Conservation (phyloP, 2,797 vertebrate genomes). For the Heliangelus exortis region DNA sequence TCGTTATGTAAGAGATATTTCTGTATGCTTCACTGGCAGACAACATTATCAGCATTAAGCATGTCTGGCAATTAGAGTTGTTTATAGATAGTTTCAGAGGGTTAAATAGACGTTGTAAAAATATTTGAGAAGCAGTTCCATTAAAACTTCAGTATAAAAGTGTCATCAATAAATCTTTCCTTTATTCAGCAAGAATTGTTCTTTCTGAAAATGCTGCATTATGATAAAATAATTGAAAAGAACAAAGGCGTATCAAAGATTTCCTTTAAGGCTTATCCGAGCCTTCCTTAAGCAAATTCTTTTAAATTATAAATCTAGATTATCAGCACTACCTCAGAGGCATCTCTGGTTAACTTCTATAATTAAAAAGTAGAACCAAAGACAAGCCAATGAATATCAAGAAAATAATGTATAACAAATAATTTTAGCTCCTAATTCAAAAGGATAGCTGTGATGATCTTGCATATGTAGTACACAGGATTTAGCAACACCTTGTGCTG, state of each 20-base stretch:
- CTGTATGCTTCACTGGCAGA: neutral
- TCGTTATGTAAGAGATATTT: neutral
- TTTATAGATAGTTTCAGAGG: neutral
- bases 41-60: neutral
- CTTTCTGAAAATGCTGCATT: neutral
- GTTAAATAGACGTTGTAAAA: neutral
- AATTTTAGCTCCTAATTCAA: neutral
- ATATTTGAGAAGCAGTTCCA: neutral
- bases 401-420: neutral
- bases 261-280: neutral
- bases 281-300: neutral
- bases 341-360: neutral
- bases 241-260: neutral
- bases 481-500: neutral
- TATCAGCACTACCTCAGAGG: neutral
- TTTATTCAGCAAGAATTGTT: neutral
- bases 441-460: neutral
- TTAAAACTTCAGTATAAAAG: neutral
- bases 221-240: neutral
- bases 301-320: neutral
- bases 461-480: neutral
- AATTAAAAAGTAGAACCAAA: neutral
- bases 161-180: neutral
- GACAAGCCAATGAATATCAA: neutral
- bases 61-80: neutral